Base-by-base conservation (phyloP, 1,140 invertebrate genomes). In the Diachasmimorpha longicaudata region DNA sequence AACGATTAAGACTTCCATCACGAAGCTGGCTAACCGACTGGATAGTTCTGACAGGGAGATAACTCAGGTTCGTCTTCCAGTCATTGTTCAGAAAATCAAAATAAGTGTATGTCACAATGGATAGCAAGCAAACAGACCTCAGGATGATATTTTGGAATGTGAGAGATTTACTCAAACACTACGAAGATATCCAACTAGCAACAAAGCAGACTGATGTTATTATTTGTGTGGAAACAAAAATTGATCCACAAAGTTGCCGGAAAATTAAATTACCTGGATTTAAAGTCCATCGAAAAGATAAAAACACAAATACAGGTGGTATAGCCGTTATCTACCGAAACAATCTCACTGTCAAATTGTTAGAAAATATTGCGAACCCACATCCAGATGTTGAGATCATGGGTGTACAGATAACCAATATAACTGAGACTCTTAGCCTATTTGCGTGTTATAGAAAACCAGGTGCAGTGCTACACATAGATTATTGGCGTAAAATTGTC, bases 111-210 rank as follows among this genome's bases (percentile, higher is more conserved):
- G 6, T 3, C 2, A 31, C 31, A 31, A 31, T 31, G 31, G 31
- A 31, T 6, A 31, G 2, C 2, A 2, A 31, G 6, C 31, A 31
- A 6, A 31, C 6, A 3, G 31, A 31, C 31, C 6, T 31, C 2
- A 31, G 6, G 31, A 25, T 72, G 13, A 48, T 72, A 31, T 72
- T 72, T 72, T 72, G 70, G 70, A 72, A 72, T 31, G 44, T 72
- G 0, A 48, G 70, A 21, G 70, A 44, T 1, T 13, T 72, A 1
- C 70, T 25, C 14, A 23, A n/a, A 9, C 70, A 72, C 21, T 23
- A 31, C 19, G 42, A 72, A 13, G 70, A 72, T 36, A 46, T 72
- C 9, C 13, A 72, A 36, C n/a, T 52, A 0, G 70, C 70, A 9
- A 52, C 42, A 16, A 21, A 37, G 14, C 37, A 72, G 1, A 25